Evolutionary conservation across 2,888 invertebrate species (phyloP).

Genomic region (Stenodema calcarata): DNA sequence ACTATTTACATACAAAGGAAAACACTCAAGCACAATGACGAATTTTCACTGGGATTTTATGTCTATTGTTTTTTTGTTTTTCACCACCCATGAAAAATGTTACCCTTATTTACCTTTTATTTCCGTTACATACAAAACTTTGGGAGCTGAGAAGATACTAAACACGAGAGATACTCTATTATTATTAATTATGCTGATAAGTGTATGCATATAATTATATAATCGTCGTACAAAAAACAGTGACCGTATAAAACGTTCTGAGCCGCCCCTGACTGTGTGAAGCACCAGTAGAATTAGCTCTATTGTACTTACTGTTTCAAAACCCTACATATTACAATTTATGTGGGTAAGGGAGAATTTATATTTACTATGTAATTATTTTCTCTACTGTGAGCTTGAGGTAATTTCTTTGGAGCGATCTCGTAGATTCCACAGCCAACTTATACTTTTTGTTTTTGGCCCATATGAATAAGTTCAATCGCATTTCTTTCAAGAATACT

Average conservation of each 20-base stretch:
- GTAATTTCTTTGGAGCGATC: constrained; percentile 46
- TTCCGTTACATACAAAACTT: not conserved
- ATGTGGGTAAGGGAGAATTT: not conserved
- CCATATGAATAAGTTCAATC: not conserved
- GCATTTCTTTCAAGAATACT: constrained; percentile 26
- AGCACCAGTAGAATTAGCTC: not conserved
- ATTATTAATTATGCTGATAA: not conserved
- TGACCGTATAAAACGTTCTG: not conserved
- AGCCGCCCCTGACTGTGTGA: constrained; percentile 16
- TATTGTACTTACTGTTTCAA: not conserved
- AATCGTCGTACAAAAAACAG: not conserved
- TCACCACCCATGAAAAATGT: not conserved
- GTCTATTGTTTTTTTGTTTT: not conserved
- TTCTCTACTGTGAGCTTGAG: constrained; percentile 26
- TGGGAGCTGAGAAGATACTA: not conserved
- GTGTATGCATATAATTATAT: not conserved
- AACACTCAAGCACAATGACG: constrained; percentile 17
- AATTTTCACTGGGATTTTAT: constrained; percentile 6
- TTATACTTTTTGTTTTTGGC: constrained; percentile 12
- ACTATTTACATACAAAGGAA: constrained; percentile 25
- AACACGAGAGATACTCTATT: not conserved
- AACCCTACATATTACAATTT: not conserved
- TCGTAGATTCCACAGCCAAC: constrained; percentile 30
- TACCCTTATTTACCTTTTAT: not conserved
- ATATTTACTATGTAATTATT: not conserved